Evolutionary conservation across 2,888 invertebrate species (phyloP).

Genomic region (Cheilosia grossa): DNA sequence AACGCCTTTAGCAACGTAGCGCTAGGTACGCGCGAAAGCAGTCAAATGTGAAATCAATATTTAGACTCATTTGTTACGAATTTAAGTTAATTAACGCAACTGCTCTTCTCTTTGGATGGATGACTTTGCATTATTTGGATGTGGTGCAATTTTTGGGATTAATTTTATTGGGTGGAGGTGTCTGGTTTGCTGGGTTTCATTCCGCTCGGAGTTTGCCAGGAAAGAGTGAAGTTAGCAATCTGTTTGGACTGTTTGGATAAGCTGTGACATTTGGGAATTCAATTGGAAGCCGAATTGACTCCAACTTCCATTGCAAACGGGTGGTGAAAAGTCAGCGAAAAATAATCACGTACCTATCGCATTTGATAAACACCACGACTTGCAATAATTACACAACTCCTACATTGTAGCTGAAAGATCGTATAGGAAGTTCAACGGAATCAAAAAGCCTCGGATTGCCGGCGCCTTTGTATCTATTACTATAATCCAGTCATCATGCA

Average conservation of each 20-base stretch:
- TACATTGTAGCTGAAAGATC: not conserved
- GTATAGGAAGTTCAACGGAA: not conserved
- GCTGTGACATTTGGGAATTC: too few species aligned
- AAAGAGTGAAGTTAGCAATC: not conserved
- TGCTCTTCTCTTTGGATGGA: constrained; percentile 28
- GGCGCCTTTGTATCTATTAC: not conserved
- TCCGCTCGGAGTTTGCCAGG: not conserved
- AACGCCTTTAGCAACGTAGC: not conserved
- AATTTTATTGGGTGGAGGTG: not conserved
- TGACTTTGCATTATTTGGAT: not conserved
- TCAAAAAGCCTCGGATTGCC: not conserved
- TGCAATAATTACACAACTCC: not conserved
- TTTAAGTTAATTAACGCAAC: constrained; percentile 50
- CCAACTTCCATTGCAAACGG: too few species aligned
- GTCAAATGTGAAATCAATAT: constrained; percentile 64
- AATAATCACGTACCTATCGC: not conserved
- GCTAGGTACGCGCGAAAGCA: constrained; percentile 14
- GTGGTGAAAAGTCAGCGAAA: too few species aligned
- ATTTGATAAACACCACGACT: not conserved
- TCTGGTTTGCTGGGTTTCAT: not conserved
- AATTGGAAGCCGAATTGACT: too few species aligned
- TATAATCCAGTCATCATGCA: not conserved
- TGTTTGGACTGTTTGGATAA: too few species aligned
- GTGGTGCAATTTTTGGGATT: constrained; percentile 24
- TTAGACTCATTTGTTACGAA: constrained; percentile 58